Base-by-base conservation (phyloP, 1,140 invertebrate species). In the Delia radicum region DNA sequence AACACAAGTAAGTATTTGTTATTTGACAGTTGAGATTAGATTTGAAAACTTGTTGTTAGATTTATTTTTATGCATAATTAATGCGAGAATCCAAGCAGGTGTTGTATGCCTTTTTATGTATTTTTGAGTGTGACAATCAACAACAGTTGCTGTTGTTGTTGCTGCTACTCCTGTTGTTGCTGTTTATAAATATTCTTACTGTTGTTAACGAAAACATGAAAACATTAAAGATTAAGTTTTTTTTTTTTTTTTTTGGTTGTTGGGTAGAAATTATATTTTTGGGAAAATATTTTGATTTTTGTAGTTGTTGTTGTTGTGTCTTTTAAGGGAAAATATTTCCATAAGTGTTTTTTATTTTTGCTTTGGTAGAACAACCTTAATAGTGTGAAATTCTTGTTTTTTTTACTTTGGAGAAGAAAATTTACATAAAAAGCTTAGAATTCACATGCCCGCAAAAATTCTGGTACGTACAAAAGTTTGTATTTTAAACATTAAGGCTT, bases 81-180 rank as follows among this genome's bases (percentile, higher is more conserved):
- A 76, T 76, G 65, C 73, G 75, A 73, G 75, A 76, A 76, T 76
- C 37, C 33, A 67, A 76, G 63, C 72, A 76, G 75, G 75, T 76
- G 75, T 29, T 67, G 37, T 55, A 37, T 33, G 65, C 74, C 37
- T 33, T 27, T 28, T 24, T 26, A 71, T 26, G 37, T 29, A 42
- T 18, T 33, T 37, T 46, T 42, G 0, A 12, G 42, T 55, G 48
- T 55, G 48, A 10, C 48, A n/a, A 33, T 21, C 21, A 37, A 21
- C 69, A 62, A n/a, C n/a, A n/a, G n/a, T 61, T 73, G 24, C 18
- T 55, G 29, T 48, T 72, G 31, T 1, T 26, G 21, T 26, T 15
- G 15, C 2, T 48, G 27, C 12, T n/a, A n/a, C n/a, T n/a, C n/a
- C n/a, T n/a, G n/a, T n/a, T 18, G 7, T 15, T 15, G 26, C 42